These are phyloP conservation scores for Syritta pipiens DNA, from an alignment of 2,888 invertebrate species.

Conservation along the genomic window DNA sequence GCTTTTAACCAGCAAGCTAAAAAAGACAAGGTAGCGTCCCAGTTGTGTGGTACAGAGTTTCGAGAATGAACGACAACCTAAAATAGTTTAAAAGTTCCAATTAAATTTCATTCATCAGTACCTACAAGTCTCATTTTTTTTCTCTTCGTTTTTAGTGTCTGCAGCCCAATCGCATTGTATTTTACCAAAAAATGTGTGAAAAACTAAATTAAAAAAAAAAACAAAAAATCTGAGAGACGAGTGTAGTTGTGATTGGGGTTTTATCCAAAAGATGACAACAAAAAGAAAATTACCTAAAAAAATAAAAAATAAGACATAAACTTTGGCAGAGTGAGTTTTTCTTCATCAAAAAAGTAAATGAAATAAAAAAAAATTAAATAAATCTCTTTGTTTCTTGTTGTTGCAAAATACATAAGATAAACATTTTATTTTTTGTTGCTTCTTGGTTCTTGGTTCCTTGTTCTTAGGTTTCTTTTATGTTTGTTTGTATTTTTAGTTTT, in stretches of 20 bases:
- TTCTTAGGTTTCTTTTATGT: too few relatives aligned
- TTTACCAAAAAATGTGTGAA: constrained; percentile 3
- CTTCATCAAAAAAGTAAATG: constrained; percentile 17
- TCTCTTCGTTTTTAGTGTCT: neutral
- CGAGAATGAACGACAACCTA: constrained; percentile 22
- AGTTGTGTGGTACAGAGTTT: neutral
- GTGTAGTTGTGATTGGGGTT: too few relatives aligned
- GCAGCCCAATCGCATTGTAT: constrained; percentile 10
- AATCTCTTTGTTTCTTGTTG: constrained; percentile 29
- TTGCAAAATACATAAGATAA: constrained; percentile 67
- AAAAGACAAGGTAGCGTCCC: constrained; percentile 20
- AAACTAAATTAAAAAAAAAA: too few relatives aligned
- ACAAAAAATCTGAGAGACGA: too few relatives aligned
- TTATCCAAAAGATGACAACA: too few relatives aligned
- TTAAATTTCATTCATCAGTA: constrained; percentile 33
- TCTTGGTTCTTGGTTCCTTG: constrained; percentile 35
- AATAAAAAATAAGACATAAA: constrained; percentile 19
- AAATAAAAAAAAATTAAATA: constrained; percentile 21
- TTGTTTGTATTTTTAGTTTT: constrained; percentile 11
- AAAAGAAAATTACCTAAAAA: constrained; percentile 28
- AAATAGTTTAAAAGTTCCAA: constrained; percentile 33
- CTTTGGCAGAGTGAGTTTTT: constrained; percentile 42
- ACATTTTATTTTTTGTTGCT: constrained; percentile 69
- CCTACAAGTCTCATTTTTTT: neutral
- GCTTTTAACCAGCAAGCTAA: constrained; percentile 18